phyloP scores from a whole-genome alignment of 2,888 invertebrate species.

The Drosophila barbarae region DNA sequence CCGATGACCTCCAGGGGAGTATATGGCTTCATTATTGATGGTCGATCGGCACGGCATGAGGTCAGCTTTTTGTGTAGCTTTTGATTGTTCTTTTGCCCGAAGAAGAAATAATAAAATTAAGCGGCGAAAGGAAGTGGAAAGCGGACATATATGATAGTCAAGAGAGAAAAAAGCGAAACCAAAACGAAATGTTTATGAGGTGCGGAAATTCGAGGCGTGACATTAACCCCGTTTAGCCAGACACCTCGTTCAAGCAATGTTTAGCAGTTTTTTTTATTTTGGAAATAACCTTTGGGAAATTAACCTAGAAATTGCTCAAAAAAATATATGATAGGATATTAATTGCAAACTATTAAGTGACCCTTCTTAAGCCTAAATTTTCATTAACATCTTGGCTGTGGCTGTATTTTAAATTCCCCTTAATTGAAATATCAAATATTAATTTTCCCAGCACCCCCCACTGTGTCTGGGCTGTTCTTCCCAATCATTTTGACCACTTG shows the following conservation, averaged over 20 bases:
- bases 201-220: constrained; percentile 61
- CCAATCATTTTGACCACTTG: constrained; percentile 12
- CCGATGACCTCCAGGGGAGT: constrained; percentile 25
- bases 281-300: neutral
- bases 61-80: constrained; percentile 9
- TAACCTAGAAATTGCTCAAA: neutral
- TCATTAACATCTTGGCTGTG: neutral
- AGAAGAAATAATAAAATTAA: constrained; percentile 6
- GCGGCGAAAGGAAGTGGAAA: constrained; percentile 69
- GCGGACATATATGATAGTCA: constrained; percentile 26
- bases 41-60: constrained; percentile 74
- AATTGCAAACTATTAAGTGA: neutral
- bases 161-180: constrained; percentile 43
- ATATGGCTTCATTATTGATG: constrained; percentile 61
- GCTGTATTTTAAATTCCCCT: neutral
- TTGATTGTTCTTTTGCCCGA: constrained; percentile 17
- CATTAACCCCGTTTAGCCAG: constrained; percentile 38
- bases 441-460: neutral
- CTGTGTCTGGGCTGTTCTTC: neutral
- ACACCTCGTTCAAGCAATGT: constrained; percentile 5
- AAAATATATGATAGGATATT: too few species aligned
- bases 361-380: neutral
- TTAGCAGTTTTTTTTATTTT: neutral
- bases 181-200: constrained; percentile 46
- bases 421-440: constrained; percentile 26